phyloP scores from a whole-genome alignment of 2,113 vertebrate species.

The Butastur rufipennis region DNA sequence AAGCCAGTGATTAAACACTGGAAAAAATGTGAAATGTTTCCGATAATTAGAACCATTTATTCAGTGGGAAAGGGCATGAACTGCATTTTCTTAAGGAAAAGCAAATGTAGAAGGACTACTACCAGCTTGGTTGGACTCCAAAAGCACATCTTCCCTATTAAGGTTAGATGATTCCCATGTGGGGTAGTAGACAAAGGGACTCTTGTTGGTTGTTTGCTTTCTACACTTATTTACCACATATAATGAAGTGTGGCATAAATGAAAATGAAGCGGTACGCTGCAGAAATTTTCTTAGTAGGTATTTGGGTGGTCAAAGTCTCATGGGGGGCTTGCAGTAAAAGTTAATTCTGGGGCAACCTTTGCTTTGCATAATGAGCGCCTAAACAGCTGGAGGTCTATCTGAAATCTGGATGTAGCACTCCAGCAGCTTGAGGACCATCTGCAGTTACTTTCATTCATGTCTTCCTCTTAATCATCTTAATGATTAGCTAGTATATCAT shows the following conservation, averaged over 20 bases:
- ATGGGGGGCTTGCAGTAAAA: background rate
- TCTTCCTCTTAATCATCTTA: background rate
- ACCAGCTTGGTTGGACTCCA: background rate
- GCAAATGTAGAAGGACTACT: background rate
- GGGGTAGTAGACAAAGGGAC: background rate
- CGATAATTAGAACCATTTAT: slow-evolving; percentile 32
- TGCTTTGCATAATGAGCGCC: background rate
- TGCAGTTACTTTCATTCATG: slow-evolving; percentile 35
- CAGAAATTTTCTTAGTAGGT: background rate
- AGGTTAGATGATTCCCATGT: background rate
- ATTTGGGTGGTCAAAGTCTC: slow-evolving; percentile 7
- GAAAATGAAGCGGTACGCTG: background rate
- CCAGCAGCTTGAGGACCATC: slow-evolving; percentile 10
- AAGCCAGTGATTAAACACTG: slow-evolving; percentile 3
- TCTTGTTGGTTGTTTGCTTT: background rate
- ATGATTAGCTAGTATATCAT: slow-evolving; percentile 1
- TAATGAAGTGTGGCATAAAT: background rate
- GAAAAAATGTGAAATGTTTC: background rate
- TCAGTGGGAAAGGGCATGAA: slow-evolving; percentile 25
- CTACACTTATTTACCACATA: background rate
- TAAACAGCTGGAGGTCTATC: background rate
- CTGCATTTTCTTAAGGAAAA: slow-evolving; percentile 8
- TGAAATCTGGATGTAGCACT: background rate
- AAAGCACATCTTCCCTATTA: background rate
- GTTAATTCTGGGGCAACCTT: background rate